phyloP scores from a whole-genome alignment of 2,888 invertebrate species.

The Chymomyza fuscimana region DNA sequence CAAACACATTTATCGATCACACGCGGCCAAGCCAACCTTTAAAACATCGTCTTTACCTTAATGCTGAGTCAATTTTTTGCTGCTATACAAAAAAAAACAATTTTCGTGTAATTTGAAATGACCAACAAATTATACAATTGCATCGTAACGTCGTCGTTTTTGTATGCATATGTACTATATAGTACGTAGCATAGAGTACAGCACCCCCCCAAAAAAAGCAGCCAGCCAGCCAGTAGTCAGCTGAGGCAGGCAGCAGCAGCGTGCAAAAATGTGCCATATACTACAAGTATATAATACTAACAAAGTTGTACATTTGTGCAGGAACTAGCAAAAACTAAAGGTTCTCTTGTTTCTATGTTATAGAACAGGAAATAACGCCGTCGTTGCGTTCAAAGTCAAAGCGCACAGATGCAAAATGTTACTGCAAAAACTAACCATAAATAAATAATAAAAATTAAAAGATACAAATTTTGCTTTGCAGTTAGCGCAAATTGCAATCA shows the following conservation, averaged over 20 bases:
- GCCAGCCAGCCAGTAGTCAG: too few species aligned
- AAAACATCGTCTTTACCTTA: conserved; percentile 11
- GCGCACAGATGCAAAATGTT: background rate
- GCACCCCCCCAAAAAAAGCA: too few species aligned
- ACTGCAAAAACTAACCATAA: background rate
- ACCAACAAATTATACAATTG: conserved; percentile 64
- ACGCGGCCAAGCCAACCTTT: background rate
- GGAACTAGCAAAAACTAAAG: background rate
- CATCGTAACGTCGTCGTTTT: conserved; percentile 42
- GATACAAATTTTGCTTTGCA: background rate
- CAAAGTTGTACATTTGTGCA: background rate
- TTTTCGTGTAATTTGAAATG: conserved; percentile 30
- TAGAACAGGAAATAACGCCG: background rate
- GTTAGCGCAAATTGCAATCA: background rate
- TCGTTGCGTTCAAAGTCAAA: background rate
- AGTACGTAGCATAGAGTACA: background rate
- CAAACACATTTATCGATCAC: conserved; percentile 31
- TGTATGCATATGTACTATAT: background rate
- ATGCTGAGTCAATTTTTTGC: conserved; percentile 8
- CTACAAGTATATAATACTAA: background rate
- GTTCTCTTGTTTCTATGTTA: background rate
- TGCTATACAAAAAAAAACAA: conserved; percentile 11
- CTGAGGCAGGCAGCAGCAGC: too few species aligned
- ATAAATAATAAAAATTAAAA: background rate
- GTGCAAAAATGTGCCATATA: background rate